Percentiles rank a stretch among this genome's conserved stretches.
Evolutionary conservation across 2,888 invertebrate genomes (phyloP).

Genomic region (Quadroppia sp.): DNA sequence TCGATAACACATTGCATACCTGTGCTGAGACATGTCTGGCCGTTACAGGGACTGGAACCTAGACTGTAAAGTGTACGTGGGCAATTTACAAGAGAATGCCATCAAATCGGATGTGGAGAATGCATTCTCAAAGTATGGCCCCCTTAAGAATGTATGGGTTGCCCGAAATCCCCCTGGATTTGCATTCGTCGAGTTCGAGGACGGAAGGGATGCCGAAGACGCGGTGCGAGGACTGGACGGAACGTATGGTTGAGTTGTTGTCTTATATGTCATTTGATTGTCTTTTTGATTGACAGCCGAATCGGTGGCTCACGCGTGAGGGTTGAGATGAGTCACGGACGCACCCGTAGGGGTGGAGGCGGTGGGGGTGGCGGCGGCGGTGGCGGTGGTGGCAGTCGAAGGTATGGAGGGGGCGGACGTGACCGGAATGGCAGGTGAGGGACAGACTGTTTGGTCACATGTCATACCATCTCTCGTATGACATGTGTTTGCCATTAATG

Average conservation of each 20-base stretch:
- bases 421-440: too few relatives aligned
- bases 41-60: conserved; percentile 76
- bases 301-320: conserved; percentile 77
- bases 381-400: conserved; percentile 46
- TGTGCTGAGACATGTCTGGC: background rate
- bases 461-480: too few relatives aligned
- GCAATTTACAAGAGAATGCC: conserved; percentile 83
- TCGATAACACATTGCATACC: too few relatives aligned
- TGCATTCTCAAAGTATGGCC: conserved; percentile 80
- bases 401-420: conserved; percentile 31
- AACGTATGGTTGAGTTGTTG: conserved; percentile 61
- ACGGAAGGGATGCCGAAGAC: conserved; percentile 81
- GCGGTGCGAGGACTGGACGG: conserved; percentile 76
- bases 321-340: conserved; percentile 87
- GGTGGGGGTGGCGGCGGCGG: conserved; percentile 46
- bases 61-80: conserved; percentile 87
- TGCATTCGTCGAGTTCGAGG: conserved; percentile 84
- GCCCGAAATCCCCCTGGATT: conserved; percentile 88
- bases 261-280: background rate
- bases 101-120: conserved; percentile 85
- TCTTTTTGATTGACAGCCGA: conserved; percentile 38
- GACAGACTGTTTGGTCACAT: too few relatives aligned
- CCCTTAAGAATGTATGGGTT: conserved; percentile 86
- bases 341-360: conserved; percentile 66
- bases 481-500: too few relatives aligned